These are phyloP conservation scores for Oophaga sylvatica DNA, from an alignment of 2,797 vertebrate species.

Conservation along the genomic window DNA sequence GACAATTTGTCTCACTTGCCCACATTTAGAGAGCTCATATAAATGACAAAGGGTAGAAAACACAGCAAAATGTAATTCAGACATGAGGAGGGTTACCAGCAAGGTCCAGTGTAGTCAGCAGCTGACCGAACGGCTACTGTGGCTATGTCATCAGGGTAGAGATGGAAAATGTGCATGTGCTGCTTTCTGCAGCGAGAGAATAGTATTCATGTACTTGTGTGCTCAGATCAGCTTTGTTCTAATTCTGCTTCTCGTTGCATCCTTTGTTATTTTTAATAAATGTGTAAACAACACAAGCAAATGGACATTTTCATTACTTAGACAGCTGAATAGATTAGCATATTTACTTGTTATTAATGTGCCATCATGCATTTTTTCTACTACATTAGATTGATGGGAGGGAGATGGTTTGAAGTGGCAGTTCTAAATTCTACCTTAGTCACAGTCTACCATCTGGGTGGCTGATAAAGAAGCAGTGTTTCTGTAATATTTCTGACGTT, in stretches of 20 bases:
- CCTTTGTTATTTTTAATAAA: slow-evolving; percentile 13
- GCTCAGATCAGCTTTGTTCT: not conserved
- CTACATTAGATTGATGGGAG: not conserved
- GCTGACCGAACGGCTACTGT: slow-evolving; percentile 1
- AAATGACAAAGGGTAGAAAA: slow-evolving; percentile 12
- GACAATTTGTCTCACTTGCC: not conserved
- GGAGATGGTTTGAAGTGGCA: not conserved
- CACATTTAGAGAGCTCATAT: not conserved
- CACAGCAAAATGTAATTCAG: slow-evolving; percentile 11
- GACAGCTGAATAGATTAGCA: slow-evolving; percentile 14
- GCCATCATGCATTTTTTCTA: not conserved
- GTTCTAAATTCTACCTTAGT: slow-evolving; percentile 3
- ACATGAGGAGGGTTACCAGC: not conserved
- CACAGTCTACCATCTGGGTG: not conserved
- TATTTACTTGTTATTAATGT: slow-evolving; percentile 16
- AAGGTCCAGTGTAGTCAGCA: slow-evolving; percentile 12
- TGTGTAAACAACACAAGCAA: slow-evolving; percentile 1
- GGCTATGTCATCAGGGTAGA: slow-evolving; percentile 8
- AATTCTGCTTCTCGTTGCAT: not conserved
- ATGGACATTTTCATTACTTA: not conserved
- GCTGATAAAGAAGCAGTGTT: not conserved
- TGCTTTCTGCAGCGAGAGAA: not conserved
- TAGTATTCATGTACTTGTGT: not conserved
- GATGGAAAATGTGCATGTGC: slow-evolving; percentile 10
- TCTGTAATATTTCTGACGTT: not conserved